Percentiles rank a stretch among this genome's conserved stretches.
These are phyloP conservation scores for Nibea albiflora DNA, from an alignment of 2,113 vertebrate species.

Conservation along the genomic window DNA sequence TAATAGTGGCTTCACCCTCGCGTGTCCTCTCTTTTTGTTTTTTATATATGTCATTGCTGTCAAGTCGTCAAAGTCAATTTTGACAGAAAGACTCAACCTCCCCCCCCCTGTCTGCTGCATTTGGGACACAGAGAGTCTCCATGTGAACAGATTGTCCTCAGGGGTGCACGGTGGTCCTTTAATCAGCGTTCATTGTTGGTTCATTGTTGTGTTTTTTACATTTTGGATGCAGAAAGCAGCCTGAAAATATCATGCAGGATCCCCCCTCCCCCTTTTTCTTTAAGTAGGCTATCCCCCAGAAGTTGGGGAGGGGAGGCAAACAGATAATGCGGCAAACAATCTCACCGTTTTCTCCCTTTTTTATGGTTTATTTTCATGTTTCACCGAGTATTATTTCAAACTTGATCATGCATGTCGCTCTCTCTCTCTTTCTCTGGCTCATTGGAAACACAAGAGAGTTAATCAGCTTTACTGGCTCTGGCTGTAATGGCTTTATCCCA, in stretches of 20 bases:
- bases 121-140: not conserved
- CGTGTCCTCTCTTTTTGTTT: not conserved
- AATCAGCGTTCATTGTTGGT: not conserved
- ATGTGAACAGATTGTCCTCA: not conserved
- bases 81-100: not conserved
- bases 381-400: slow-evolving; percentile 67
- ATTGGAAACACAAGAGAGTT: slow-evolving; percentile 66
- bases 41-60: not conserved
- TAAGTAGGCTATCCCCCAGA: slow-evolving; percentile 48
- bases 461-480: slow-evolving; percentile 77
- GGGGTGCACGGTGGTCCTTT: not conserved
- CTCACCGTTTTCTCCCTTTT: not conserved
- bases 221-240: not conserved
- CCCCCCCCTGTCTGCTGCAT: not conserved
- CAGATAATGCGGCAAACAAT: slow-evolving; percentile 62
- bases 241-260: slow-evolving; percentile 13
- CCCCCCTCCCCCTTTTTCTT: not conserved
- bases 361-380: slow-evolving; percentile 55
- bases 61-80: slow-evolving; percentile 14
- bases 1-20: slow-evolving; percentile 3
- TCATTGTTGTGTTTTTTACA: not conserved
- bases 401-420: slow-evolving; percentile 50
- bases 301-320: slow-evolving; percentile 40
- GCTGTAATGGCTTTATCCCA: slow-evolving; percentile 73
- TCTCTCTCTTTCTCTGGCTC: slow-evolving; percentile 27